These are phyloP conservation scores for Drosophila putrida DNA, from an alignment of 2,888 invertebrate genomes.

Conservation along the genomic window DNA sequence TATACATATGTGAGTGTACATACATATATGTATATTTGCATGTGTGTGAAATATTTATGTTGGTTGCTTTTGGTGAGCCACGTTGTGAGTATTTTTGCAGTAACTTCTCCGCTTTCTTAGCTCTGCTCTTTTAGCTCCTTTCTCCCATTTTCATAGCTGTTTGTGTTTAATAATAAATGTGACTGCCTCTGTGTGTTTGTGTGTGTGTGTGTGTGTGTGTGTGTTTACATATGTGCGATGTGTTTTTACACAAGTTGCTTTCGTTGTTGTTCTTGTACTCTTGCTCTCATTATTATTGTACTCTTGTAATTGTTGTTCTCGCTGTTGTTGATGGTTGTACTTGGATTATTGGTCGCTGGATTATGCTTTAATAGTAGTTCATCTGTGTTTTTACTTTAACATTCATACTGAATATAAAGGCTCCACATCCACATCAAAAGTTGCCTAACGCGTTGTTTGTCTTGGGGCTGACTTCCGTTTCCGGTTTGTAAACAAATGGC, in stretches of 20 bases:
- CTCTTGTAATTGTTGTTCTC: background rate
- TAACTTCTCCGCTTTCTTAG: constrained; percentile 4
- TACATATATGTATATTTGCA: background rate
- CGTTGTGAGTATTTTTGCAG: constrained; percentile 31
- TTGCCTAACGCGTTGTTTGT: constrained; percentile 54
- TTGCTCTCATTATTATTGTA: background rate
- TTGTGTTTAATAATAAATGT: constrained; percentile 75
- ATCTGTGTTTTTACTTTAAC: background rate
- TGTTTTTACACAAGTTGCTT: constrained; percentile 64
- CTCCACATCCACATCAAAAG: background rate
- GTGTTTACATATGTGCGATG: constrained; percentile 50
- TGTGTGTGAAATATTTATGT: background rate
- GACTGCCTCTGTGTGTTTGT: constrained; percentile 14
- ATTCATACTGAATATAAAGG: constrained; percentile 1
- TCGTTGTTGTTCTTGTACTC: background rate
- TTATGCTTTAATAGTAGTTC: constrained; percentile 40
- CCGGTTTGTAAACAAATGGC: constrained; percentile 77
- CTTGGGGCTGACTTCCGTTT: constrained; percentile 72
- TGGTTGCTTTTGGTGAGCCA: constrained; percentile 30
- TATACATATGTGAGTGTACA: background rate
- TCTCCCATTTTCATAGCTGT: constrained; percentile 47
- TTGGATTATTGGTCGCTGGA: constrained; percentile 18
- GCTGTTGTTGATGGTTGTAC: constrained; percentile 10
- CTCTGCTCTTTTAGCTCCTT: constrained; percentile 9
- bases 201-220: constrained; percentile 25